Evolutionary conservation across 2,113 vertebrate species (phyloP).

Genomic region (Takifugu flavidus): DNA sequence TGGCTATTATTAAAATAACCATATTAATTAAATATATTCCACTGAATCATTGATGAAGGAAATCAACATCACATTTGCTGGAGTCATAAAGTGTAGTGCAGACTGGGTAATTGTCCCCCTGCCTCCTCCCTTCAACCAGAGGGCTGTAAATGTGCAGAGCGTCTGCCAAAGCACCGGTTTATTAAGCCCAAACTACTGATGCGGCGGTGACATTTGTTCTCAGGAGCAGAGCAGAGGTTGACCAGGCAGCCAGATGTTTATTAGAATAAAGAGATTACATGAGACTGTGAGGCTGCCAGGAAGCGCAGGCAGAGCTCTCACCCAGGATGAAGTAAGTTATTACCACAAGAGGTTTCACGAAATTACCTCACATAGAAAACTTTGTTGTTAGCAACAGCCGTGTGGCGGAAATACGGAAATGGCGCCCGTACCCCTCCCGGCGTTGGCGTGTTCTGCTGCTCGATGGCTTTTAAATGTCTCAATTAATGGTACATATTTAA

Average conservation of each 20-base stretch:
- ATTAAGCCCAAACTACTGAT: slow-evolving; percentile 15
- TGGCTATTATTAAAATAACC: no score
- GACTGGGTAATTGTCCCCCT: neutral
- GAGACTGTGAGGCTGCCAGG: slow-evolving; percentile 24
- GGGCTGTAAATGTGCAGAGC: neutral
- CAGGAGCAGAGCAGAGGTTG: slow-evolving; percentile 10
- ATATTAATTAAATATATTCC: no score
- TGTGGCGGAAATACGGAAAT: slow-evolving; percentile 8
- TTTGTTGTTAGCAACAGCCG: neutral
- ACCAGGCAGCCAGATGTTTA: slow-evolving; percentile 45
- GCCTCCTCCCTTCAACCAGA: no score
- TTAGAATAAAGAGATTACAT: slow-evolving; percentile 38
- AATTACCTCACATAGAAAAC: neutral
- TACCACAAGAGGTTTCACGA: slow-evolving; percentile 7
- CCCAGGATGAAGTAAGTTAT: slow-evolving; percentile 5
- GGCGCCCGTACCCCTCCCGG: neutral
- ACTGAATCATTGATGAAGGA: no score
- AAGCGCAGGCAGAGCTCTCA: slow-evolving; percentile 21
- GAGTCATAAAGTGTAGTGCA: neutral
- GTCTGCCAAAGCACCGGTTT: slow-evolving; percentile 9
- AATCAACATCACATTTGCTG: neutral
- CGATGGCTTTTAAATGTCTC: neutral
- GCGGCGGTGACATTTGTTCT: slow-evolving; percentile 29
- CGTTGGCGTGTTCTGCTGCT: neutral
- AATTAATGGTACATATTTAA: neutral